phyloP scores from a whole-genome alignment of 2,113 vertebrate genomes.

The Chauna torquata region DNA sequence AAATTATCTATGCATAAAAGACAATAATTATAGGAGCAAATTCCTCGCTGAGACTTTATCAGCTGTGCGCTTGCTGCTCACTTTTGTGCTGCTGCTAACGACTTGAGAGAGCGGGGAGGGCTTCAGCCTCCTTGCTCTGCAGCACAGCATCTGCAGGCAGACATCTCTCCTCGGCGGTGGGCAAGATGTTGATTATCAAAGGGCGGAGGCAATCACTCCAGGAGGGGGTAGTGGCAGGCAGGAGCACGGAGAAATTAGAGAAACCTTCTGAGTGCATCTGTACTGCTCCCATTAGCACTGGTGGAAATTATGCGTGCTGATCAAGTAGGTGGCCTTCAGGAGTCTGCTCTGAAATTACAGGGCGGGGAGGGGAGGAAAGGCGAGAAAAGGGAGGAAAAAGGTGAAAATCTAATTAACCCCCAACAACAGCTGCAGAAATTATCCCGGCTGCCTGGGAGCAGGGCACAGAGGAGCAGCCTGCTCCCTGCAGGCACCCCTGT shows the following conservation, averaged over 20 bases:
- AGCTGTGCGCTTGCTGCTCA: slow-evolving; percentile 4
- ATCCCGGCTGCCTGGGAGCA: background rate
- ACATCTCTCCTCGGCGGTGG: background rate
- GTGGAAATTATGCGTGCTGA: background rate
- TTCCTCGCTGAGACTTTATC: slow-evolving; percentile 27
- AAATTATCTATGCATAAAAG: slow-evolving; percentile 63
- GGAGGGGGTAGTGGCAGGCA: background rate
- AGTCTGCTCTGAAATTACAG: background rate
- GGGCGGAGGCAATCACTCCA: background rate
- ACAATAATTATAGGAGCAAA: slow-evolving; percentile 41
- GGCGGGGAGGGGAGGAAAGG: background rate
- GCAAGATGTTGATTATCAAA: slow-evolving; percentile 17
- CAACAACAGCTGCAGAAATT: background rate
- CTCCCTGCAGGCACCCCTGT: background rate
- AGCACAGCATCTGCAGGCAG: background rate
- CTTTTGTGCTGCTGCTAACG: background rate
- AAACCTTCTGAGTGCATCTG: background rate
- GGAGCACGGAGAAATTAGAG: background rate
- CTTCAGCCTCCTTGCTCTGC: background rate
- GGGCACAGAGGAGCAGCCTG: background rate
- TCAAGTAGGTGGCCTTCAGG: background rate
- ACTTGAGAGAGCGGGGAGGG: background rate
- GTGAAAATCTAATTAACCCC: background rate
- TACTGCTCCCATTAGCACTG: background rate
- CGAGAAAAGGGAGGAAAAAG: background rate